Percentiles rank a stretch among this genome's conserved stretches.
Conservation (phyloP, 2,797 vertebrate species). For the Tiaroga cobitis region DNA sequence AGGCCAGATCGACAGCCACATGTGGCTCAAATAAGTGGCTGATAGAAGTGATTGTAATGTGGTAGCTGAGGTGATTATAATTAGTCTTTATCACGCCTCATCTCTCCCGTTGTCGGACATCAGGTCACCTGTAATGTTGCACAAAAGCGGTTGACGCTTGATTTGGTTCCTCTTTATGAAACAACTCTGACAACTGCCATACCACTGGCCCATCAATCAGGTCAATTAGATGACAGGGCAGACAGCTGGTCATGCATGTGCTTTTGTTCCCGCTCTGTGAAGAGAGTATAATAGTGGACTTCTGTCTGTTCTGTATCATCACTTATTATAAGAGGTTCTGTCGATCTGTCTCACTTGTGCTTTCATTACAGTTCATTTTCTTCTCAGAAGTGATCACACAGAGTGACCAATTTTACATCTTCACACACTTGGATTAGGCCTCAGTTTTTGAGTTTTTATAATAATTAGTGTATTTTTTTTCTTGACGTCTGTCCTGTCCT, state of each 20-base stretch:
- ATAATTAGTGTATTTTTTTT: not conserved
- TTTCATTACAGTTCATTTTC: constrained; percentile 15
- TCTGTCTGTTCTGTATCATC: constrained; percentile 12
- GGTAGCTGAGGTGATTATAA: constrained; percentile 54
- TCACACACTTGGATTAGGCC: not conserved
- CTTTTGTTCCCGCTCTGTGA: constrained; percentile 28
- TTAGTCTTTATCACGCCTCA: constrained; percentile 51
- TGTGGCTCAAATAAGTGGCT: constrained; percentile 31
- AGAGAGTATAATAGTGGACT: constrained; percentile 39
- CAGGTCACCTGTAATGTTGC: constrained; percentile 42
- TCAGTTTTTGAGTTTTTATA: not conserved
- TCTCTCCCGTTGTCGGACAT: constrained; percentile 41
- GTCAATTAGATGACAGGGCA: constrained; percentile 1
- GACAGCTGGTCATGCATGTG: constrained; percentile 29
- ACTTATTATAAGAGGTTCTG: constrained; percentile 40
- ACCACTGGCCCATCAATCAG: not conserved
- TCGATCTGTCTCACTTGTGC: constrained; percentile 12
- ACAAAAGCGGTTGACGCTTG: constrained; percentile 34
- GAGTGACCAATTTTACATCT: not conserved
- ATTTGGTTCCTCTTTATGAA: constrained; percentile 33
- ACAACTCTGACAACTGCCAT: not conserved
- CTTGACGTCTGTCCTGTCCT: not conserved
- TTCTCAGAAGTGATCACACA: constrained; percentile 11
- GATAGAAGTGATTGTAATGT: constrained; percentile 37
- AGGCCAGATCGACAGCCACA: constrained; percentile 6